Evolutionary conservation across 2,888 invertebrate species (phyloP), one percentile per base, ranked within the genome.

Genomic region (Bhutanitis thaidina): DNA sequence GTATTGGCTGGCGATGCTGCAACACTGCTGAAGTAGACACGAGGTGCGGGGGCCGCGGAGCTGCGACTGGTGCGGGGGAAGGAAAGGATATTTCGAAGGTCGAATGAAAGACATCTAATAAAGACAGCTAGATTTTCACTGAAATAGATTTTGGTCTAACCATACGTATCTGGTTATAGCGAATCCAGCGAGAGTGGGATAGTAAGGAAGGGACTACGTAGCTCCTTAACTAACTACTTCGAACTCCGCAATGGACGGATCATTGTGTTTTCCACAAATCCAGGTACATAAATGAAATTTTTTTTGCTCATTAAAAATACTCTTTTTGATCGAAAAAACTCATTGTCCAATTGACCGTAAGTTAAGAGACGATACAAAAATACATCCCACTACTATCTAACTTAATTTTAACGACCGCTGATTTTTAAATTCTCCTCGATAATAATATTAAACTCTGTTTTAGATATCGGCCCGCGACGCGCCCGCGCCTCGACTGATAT

Each of bases 211-310:
- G 59, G 58, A 56, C 75, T 82, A 80, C 66, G 61, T 65, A 73
- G 75, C 76, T 61, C 74, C 77, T 82, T 80, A 82, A 68, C 65
- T 74, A 77, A 62, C 76, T 80, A 80, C 69, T 65, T 64, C 69
- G 71, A 77, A 73, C 67, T 80, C 83, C 85, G 82, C 65, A 64
- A 62, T 83, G 87, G 87, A 87, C 87, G 87, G 87, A 87, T 77
- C 68, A 67, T 76, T 74, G 58, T 63, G 59, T 67, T 63, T 63
- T 64, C 66, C 65, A 59, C 68, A 67, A 69, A 68, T 66, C 71
- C 84, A 86, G 83, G 84, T 86, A 86, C 84, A 59, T 54, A 60
- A 82, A 80, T 68, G 57, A 75, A 81, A 79, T 65, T 58, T 54
- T 48, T 51, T 53, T 56, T 50, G 51, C 50, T 56, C 54, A 61